Evolutionary conservation across 2,797 vertebrate species (phyloP).

Genomic region (Scarus forsteni): DNA sequence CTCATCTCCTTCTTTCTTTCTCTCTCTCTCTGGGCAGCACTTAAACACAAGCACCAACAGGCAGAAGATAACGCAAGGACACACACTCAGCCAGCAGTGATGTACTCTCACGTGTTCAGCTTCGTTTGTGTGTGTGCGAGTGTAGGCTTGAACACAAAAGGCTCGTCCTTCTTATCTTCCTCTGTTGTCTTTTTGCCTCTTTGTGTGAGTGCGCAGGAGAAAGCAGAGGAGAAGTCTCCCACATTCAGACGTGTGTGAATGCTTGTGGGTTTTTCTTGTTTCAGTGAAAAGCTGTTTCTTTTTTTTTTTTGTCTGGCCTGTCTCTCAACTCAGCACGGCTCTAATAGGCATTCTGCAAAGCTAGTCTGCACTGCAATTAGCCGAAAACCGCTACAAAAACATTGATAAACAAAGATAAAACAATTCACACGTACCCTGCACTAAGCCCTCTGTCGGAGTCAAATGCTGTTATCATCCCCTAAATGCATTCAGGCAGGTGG

Average conservation of each 20-base stretch:
- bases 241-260: conserved; percentile 17
- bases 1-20: neutral
- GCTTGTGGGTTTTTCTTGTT: conserved; percentile 39
- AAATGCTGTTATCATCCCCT: conserved; percentile 50
- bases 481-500: conserved; percentile 51
- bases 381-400: conserved; percentile 62
- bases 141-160: conserved; percentile 62
- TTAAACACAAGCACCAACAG: conserved; percentile 59
- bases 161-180: conserved; percentile 54
- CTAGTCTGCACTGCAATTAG: conserved; percentile 68
- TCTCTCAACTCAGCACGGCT: conserved; percentile 61
- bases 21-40: conserved; percentile 38
- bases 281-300: conserved; percentile 23
- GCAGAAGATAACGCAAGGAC: conserved; percentile 66
- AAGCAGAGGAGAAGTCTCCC: conserved; percentile 31
- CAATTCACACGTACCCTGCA: conserved; percentile 46
- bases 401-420: conserved; percentile 75
- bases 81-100: conserved; percentile 46
- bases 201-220: conserved; percentile 17
- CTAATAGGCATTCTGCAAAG: conserved; percentile 63
- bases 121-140: conserved; percentile 37
- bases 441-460: conserved; percentile 53
- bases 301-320: conserved; percentile 20
- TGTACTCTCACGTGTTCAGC: conserved; percentile 49
- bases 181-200: conserved; percentile 32